These are phyloP conservation scores for Muscicapa comitata DNA, from an alignment of 2,797 vertebrate species.

Conservation along the genomic window DNA sequence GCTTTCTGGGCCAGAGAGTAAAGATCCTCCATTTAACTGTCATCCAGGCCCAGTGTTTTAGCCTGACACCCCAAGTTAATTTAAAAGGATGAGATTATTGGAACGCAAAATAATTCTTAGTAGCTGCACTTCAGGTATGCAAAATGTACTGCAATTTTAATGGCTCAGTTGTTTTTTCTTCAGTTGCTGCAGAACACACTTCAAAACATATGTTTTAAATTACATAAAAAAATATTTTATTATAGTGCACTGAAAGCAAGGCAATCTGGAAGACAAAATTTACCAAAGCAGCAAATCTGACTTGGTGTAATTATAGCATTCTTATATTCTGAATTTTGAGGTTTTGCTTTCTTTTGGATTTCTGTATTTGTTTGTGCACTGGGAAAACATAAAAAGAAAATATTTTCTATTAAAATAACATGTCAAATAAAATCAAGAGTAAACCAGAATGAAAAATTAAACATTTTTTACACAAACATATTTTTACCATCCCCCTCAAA, in stretches of 20 bases:
- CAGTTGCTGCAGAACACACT: slow-evolving; percentile 7
- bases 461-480: neutral
- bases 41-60: slow-evolving; percentile 18
- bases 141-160: slow-evolving; percentile 14
- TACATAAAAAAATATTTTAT: slow-evolving; percentile 50
- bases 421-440: neutral
- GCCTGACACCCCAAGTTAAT: neutral
- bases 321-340: neutral
- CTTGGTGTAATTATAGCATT: neutral
- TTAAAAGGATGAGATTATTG: slow-evolving; percentile 30
- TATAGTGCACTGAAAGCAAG: neutral
- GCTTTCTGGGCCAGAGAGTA: neutral
- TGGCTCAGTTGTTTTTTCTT: slow-evolving; percentile 17
- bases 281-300: slow-evolving; percentile 23
- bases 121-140: slow-evolving; percentile 3
- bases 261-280: slow-evolving; percentile 38
- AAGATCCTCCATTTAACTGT: slow-evolving; percentile 44
- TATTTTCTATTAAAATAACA: neutral
- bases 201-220: slow-evolving; percentile 61
- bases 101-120: slow-evolving; percentile 35
- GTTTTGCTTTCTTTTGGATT: neutral
- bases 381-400: neutral
- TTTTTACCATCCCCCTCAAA: neutral
- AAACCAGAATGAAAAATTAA: neutral
- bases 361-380: neutral